phyloP scores from a whole-genome alignment of 2,888 invertebrate genomes.

The Pheosia tremula region DNA sequence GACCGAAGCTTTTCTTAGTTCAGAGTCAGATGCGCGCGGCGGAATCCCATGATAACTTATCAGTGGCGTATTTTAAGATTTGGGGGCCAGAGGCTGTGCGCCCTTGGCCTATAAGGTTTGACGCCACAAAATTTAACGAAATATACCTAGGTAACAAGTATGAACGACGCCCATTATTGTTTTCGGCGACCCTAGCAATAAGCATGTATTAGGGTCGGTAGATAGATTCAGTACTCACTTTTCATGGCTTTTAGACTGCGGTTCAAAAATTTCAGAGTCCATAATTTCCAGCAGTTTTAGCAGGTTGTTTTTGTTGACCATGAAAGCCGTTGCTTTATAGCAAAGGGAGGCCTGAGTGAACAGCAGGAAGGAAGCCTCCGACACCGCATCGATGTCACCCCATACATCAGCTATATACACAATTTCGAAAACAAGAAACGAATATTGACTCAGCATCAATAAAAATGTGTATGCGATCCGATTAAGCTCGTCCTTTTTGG shows the following conservation, averaged over 20 bases:
- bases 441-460: slow-evolving; percentile 60
- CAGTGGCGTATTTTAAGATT: too few relatives aligned
- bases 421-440: slow-evolving; percentile 65
- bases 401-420: slow-evolving; percentile 64
- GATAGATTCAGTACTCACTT: slow-evolving; percentile 46
- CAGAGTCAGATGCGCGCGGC: too few relatives aligned
- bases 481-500: slow-evolving; percentile 39
- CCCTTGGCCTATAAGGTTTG: too few relatives aligned
- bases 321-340: slow-evolving; percentile 64
- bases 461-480: slow-evolving; percentile 51
- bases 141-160: too few relatives aligned
- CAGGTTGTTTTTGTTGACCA: slow-evolving; percentile 55
- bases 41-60: too few relatives aligned
- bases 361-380: slow-evolving; percentile 66
- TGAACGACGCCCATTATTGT: too few relatives aligned
- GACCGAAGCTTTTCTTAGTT: too few relatives aligned
- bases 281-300: slow-evolving; percentile 51
- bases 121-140: too few relatives aligned
- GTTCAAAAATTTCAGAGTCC: slow-evolving; percentile 52
- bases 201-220: not conserved
- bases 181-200: too few relatives aligned
- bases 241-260: slow-evolving; percentile 53
- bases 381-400: slow-evolving; percentile 68
- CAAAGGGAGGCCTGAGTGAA: slow-evolving; percentile 73
- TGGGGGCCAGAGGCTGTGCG: too few relatives aligned